Percentiles rank a stretch among this genome's conserved stretches.
Conservation (phyloP, 2,113 vertebrate species). For the Thalassarche chlororhynchos region DNA sequence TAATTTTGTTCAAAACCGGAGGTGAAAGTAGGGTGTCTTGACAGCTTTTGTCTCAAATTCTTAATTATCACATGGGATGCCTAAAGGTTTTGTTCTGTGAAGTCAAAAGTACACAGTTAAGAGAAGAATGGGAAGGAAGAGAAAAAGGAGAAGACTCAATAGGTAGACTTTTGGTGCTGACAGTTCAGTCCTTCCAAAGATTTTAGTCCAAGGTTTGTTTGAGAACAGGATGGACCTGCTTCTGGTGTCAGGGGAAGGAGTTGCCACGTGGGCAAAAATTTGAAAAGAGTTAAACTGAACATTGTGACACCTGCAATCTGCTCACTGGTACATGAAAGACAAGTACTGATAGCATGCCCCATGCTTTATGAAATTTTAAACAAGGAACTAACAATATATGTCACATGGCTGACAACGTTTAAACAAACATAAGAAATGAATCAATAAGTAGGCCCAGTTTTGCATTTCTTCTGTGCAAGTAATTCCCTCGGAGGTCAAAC, state of each 20-base stretch:
- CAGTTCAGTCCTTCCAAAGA: not conserved
- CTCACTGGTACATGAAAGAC: not conserved
- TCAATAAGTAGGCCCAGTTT: not conserved
- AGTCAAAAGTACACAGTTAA: not conserved
- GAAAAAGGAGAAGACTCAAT: not conserved
- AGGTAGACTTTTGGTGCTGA: not conserved
- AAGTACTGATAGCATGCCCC: not conserved
- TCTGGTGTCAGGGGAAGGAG: not conserved
- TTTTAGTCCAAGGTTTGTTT: not conserved
- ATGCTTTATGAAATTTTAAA: not conserved
- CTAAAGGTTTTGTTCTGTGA: not conserved
- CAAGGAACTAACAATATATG: not conserved
- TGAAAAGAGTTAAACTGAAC: not conserved
- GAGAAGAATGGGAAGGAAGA: not conserved
- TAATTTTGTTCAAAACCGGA: not conserved
- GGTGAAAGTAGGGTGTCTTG: not conserved
- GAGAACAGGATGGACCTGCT: not conserved
- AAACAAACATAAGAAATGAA: not conserved
- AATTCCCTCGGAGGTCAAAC: not conserved
- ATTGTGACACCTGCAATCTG: not conserved
- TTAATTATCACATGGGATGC: not conserved
- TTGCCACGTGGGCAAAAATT: not conserved
- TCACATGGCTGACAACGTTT: not conserved
- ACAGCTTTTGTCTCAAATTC: not conserved
- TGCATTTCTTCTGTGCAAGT: not conserved